Conservation (phyloP, 2,888 invertebrate species). For the Acanthosepion lycidas region DNA sequence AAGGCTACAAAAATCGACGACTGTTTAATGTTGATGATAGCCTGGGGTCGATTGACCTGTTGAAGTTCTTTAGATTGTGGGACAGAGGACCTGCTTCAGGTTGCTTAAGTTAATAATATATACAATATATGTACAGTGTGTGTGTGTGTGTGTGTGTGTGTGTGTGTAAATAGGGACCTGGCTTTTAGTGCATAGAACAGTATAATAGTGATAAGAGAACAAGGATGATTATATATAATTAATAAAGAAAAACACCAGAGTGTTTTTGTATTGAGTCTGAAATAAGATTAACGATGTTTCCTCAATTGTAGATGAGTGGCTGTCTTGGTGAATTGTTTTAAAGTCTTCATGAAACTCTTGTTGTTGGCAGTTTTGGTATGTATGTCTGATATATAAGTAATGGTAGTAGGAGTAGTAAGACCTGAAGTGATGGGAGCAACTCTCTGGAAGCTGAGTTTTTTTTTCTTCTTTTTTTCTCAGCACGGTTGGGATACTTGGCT, state of each 20-base stretch:
- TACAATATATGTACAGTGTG: too few relatives aligned
- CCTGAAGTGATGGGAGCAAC: slow-evolving; percentile 33
- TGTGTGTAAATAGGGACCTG: slow-evolving; percentile 15
- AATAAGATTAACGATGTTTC: not conserved
- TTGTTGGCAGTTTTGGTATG: slow-evolving; percentile 4
- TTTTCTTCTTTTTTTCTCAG: too few relatives aligned
- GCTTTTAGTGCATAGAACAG: not conserved
- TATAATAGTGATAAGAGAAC: not conserved
- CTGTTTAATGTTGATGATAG: too few relatives aligned
- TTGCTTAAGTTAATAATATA: slow-evolving; percentile 33
- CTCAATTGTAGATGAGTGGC: not conserved
- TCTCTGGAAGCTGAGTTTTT: not conserved
- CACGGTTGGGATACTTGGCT: slow-evolving; percentile 33
- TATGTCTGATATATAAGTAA: slow-evolving; percentile 33
- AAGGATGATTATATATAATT: not conserved
- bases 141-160: too few relatives aligned
- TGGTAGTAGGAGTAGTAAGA: slow-evolving; percentile 15
- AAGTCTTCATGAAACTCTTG: not conserved
- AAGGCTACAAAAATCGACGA: slow-evolving; percentile 4
- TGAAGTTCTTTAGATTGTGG: not conserved
- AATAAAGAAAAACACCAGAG: not conserved
- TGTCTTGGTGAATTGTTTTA: not conserved
- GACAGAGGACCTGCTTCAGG: not conserved
- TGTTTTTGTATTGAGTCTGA: not conserved
- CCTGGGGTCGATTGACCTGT: not conserved